phyloP scores from a whole-genome alignment of 2,113 vertebrate genomes.

The Crotalus viridis region DNA sequence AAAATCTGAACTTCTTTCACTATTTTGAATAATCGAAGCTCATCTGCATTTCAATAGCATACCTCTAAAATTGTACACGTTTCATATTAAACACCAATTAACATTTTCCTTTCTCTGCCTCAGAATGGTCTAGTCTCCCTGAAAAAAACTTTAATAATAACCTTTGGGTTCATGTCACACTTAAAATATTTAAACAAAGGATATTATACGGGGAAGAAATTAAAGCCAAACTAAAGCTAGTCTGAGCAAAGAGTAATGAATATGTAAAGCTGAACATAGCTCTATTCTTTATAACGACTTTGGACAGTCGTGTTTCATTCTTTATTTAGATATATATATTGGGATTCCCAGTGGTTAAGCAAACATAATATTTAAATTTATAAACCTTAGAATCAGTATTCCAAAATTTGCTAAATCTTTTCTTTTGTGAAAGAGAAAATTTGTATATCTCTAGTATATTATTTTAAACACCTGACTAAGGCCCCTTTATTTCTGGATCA shows the following conservation, averaged over 20 bases:
- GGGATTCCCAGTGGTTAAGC: neutral
- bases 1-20: conserved; percentile 43
- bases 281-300: conserved; percentile 23
- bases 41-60: conserved; percentile 51
- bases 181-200: conserved; percentile 41
- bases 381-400: neutral
- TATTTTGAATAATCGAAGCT: conserved; percentile 32
- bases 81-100: conserved; percentile 55
- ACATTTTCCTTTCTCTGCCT: conserved; percentile 35
- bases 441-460: neutral
- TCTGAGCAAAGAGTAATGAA: conserved; percentile 37
- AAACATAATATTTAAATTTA: conserved; percentile 1
- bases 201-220: conserved; percentile 29
- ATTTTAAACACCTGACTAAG: neutral
- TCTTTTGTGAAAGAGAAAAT: neutral
- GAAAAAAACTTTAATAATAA: conserved; percentile 51
- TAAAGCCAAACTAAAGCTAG: conserved; percentile 24
- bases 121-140: conserved; percentile 37
- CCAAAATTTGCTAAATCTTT: neutral
- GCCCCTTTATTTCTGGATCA: neutral
- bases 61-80: conserved; percentile 33
- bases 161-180: conserved; percentile 25
- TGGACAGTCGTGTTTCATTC: conserved; percentile 16
- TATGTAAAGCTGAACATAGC: conserved; percentile 34
- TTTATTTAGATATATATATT: conserved; percentile 24